Evolutionary conservation across 2,113 vertebrate genomes (phyloP).

Genomic region (Caretta caretta): DNA sequence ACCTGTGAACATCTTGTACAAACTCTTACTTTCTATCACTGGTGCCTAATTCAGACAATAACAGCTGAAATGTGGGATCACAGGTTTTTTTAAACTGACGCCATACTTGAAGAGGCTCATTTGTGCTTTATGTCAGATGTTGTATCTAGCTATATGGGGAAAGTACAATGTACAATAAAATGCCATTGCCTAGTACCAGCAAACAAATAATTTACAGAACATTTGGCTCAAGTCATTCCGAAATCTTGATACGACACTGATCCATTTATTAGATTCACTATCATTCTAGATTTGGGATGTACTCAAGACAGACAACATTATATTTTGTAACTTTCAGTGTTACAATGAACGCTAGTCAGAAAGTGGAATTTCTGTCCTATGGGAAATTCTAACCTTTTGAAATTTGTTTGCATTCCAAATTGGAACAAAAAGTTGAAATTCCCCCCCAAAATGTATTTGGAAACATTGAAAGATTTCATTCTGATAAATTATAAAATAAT

Average conservation of each 20-base stretch:
- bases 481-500: not conserved
- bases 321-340: constrained; percentile 32
- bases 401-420: constrained; percentile 65
- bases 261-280: constrained; percentile 16
- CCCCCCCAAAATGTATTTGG: not conserved
- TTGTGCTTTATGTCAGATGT: not conserved
- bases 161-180: not conserved
- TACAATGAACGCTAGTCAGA: constrained; percentile 37
- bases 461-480: not conserved
- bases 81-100: not conserved
- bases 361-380: not conserved
- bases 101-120: not conserved
- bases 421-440: not conserved
- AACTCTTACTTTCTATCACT: not conserved
- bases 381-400: constrained; percentile 61
- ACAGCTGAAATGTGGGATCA: not conserved
- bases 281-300: not conserved
- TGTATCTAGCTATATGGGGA: not conserved
- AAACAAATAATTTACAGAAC: constrained; percentile 42
- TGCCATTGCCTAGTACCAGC: not conserved
- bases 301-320: constrained; percentile 50
- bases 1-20: too few species aligned
- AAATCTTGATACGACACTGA: constrained; percentile 28
- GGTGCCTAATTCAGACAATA: not conserved
- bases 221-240: constrained; percentile 51